Base-by-base conservation (phyloP, 2,888 invertebrate species). In the Acrocera orbiculus region DNA sequence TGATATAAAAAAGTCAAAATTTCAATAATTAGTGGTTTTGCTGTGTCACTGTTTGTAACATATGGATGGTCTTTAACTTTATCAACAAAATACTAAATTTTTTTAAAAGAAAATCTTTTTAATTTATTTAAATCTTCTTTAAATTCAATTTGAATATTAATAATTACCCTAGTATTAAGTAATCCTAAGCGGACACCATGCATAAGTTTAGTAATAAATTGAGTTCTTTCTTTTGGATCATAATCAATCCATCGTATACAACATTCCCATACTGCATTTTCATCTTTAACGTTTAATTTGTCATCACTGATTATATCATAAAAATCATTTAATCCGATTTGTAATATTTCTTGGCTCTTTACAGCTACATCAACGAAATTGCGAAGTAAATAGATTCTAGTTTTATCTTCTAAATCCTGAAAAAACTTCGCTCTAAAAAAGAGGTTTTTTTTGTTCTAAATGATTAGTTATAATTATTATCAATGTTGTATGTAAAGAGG, bases 1-100 rank as follows among this genome's bases (percentile, higher is more conserved):
- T 90, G 89, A 60, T 89, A 89, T 29, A 92, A 67, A 56, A 90
- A 90, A 53, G 82, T 83, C 24, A 92, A 62, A 0, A 90, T 87
- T 56, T 90, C 87, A 22, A 90, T 85, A 41, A 92, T 79, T 42
- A 90, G 73, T 0, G 89, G 87, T 11, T 82, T 71, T 44, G 89
- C 86, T 8, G 75, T 74, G 42, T 85, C 82, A 50, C 81, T 79
- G 32, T 76, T 76, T 9, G 73, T 69, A 1, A 93, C 85, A 55
- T 82, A 89, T 0, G 76, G 76, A 55, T 92, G 86, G 42, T 82
- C 80, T 55, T 85, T 86, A 1, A 87, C 85, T 51, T 79, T 76
- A 55, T 90, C 89, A 54, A 89, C 67, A 56, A 92, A 92, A 56
- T 79, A 90, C 65, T 86, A 69, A n/a, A 51, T 45, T n/a, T n/a